Evolutionary conservation across 1,140 invertebrate species (phyloP), one percentile per base, ranked within the genome.

Genomic region (Zaprionus gabonicus): DNA sequence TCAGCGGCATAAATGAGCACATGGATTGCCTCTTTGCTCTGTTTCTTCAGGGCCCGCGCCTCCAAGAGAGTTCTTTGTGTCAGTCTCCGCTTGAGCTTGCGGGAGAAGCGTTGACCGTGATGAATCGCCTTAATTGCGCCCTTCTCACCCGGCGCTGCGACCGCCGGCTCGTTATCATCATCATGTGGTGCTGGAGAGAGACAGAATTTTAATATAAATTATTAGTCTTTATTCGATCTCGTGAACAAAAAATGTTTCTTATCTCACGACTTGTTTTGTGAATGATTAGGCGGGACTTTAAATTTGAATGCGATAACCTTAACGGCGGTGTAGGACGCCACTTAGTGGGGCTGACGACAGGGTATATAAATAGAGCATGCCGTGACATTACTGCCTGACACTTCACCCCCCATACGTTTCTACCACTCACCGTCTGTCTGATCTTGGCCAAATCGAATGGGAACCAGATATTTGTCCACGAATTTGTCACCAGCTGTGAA

Each of bases 401-500:
- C 58, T 76, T 66, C 53, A 44, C 62, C 51, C 51, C 60, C 60
- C 63, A 76, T 44, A 44, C 27, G 41, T 53, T 23, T 10, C n/a
- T 64, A 10, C n/a, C 10, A 82, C 93, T 94, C 76, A 95, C 94
- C 94, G 79, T 94, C 94, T 72, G 92, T 86, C 63, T 94, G 94
- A 81, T 96, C 95, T 62, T 95, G 93, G 5, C 94, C 93, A 83
- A 73, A 81, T 10, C 95, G 94, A 15, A 94, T 94, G 20, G 96
- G 96, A 57, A 91, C 71, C 63, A 97, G 93, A 87, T 96, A 97
- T 93, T 94, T 96, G 93, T 97, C 96, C 27, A 97, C 95, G 78
- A 97, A 97, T 82, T 96, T 95, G 82, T 97, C 96, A 46, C 96
- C 96, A 23, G 95, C 95, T 76, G 95, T 94, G 7, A 97, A 93